A percentile compares a stretch with the other conserved stretches of the same genome.
Evolutionary conservation across 37 sponge, comb jelly and placozoan genomes (phyloP).

Genomic region (Ianthella basta): DNA sequence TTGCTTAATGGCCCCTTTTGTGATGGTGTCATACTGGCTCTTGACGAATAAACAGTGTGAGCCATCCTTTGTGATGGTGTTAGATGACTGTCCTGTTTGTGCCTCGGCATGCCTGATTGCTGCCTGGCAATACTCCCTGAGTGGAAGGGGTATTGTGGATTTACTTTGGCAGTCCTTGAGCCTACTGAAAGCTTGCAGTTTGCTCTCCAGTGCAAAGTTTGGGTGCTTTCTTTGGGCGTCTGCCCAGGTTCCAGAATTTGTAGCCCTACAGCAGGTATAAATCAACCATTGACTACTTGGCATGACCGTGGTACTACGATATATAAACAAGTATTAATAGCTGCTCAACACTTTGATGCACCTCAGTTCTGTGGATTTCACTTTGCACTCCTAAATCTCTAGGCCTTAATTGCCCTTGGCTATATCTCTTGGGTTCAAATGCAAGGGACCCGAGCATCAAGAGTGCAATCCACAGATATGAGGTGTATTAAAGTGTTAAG

Average conservation of each 20-base stretch:
- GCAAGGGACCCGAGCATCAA: too few species aligned
- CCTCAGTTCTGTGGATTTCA: too few species aligned
- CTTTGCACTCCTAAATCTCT: too few species aligned
- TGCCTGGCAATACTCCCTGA: conserved; percentile 13
- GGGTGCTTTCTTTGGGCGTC: background rate
- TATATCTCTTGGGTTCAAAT: too few species aligned
- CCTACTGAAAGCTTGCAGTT: background rate
- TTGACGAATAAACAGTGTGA: background rate
- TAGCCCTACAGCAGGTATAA: background rate
- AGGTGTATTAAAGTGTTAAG: too few species aligned
- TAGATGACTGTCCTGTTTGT: background rate
- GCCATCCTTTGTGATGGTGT: background rate
- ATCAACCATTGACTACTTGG: too few species aligned
- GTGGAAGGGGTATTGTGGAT: background rate
- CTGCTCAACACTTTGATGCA: too few species aligned
- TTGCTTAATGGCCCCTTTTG: background rate
- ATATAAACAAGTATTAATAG: too few species aligned
- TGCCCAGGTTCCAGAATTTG: background rate
- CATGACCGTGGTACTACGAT: too few species aligned
- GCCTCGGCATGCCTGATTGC: background rate
- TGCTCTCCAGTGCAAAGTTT: background rate
- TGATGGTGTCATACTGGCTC: background rate
- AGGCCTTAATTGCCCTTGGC: too few species aligned
- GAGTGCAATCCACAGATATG: too few species aligned
- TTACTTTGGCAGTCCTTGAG: background rate